Evolutionary conservation across 2,797 vertebrate genomes (phyloP), one percentile per base, ranked within the genome.

Genomic region (Muscicapa comitata): DNA sequence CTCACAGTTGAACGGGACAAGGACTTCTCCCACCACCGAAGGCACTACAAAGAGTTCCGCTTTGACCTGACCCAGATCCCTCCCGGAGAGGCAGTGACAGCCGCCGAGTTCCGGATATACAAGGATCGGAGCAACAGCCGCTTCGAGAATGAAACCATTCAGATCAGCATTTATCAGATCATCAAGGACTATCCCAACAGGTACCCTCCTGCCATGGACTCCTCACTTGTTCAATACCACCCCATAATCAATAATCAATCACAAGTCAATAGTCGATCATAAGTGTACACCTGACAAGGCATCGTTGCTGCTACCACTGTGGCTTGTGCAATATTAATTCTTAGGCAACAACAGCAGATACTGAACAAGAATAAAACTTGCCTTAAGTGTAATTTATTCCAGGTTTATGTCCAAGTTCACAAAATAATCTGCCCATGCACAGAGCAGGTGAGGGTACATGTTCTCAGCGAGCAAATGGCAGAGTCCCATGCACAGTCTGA

Each of bases 41-140:
- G 99, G 96, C 99, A 99, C 98, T 99, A 99, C 98, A 99, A 99
- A 97, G 99, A 99, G 97, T 99, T 99, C 94, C 98, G 99, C 57
- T 99, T 99, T 94, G 99, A 99, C 98, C 98, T 99, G 84, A 99
- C 99, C 91, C 99, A 99, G 97, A 99, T 99, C 96, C 99, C 99
- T 3, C 99, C 99, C 0, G 99, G 99, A 47, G 99, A 99, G 95
- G 99, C 99, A 6, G 99, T 99, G 95, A 99, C 99, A 11, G 99
- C 99, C 7, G 99, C 99, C 0, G 99, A 99, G 96, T 99, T 99
- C 97, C 98, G 99, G 62, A 99, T 99, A 97, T 99, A 99, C 95
- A 99, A 99, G 97, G 99, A 99, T 94, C 98, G 98, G 95, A 99
- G 99, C 97, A 98, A 98, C 89, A 97, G 94, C 65, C 98, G 99